Evolutionary conservation across 1,140 invertebrate species (phyloP), one percentile per base, ranked within the genome.

Genomic region (Episyrphus balteatus): DNA sequence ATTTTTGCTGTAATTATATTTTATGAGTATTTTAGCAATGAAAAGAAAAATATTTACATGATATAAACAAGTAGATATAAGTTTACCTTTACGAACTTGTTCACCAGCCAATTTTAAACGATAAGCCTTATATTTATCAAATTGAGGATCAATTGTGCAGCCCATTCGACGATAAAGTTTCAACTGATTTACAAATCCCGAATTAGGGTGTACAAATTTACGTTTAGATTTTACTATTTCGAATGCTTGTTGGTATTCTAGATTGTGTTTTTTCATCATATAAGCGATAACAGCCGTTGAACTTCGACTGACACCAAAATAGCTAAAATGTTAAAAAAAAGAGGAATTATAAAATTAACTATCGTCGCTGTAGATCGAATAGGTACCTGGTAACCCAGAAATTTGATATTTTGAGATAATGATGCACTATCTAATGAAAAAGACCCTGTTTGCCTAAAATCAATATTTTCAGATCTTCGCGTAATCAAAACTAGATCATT

Each of bases 251-350:
- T 75, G 65, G 51, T 84, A 86, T 36, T 76, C 77, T 46, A 88
- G 70, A 5, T 77, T 62, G 59, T 85, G 77, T 54, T 88, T 88
- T 57, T 87, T 82, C 88, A 93, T 92, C 8, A 88, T 66, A 59
- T 84, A 91, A 9, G 84, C 87, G 51, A 90, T 84, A 0, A 92
- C 81, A 3, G 90, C 72, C 1, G 86, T 82, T 1, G 86, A 83
- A 55, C 87, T 91, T 47, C 89, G 72, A 2, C 88, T 91, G n/a
- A 92, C 80, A 15, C 88, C 88, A 60, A 82, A 88, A 57, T 88
- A 87, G 68, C 81, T 82, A 52, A 31, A 55, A 47, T 26, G 8
- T 5, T 26, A 26, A 26, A 26, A 26, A 26, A 26, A 26, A 5
- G 8, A 26, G 21, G 21, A 5, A 26, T n/a, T n/a, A 26, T 26